These are phyloP conservation scores for Cirrhinus molitorella DNA, from an alignment of 2,797 vertebrate species.

Conservation along the genomic window DNA sequence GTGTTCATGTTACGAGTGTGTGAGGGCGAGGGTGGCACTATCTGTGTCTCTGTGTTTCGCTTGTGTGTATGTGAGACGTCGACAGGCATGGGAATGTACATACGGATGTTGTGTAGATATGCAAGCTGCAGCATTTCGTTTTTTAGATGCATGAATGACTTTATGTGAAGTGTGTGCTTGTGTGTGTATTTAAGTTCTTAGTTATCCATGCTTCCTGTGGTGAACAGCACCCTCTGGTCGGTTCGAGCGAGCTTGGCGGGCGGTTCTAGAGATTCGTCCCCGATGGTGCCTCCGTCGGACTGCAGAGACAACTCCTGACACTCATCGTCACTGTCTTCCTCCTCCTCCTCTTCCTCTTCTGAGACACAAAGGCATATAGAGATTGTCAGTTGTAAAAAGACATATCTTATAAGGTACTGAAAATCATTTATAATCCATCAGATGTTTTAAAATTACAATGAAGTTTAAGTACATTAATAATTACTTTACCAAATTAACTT, in stretches of 20 bases:
- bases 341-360: slow-evolving; percentile 95
- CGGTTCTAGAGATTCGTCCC: slow-evolving; percentile 87
- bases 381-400: background rate
- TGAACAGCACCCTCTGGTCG: slow-evolving; percentile 87
- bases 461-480: background rate
- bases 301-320: slow-evolving; percentile 86
- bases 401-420: background rate
- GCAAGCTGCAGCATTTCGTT: slow-evolving; percentile 40
- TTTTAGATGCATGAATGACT: background rate
- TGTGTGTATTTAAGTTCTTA: slow-evolving; percentile 60
- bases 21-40: slow-evolving; percentile 2
- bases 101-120: slow-evolving; percentile 7
- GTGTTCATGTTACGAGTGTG: slow-evolving; percentile 16
- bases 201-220: slow-evolving; percentile 75
- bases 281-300: slow-evolving; percentile 76
- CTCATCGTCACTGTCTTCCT: slow-evolving; percentile 92
- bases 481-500: background rate
- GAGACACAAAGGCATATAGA: slow-evolving; percentile 50
- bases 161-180: slow-evolving; percentile 24
- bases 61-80: slow-evolving; percentile 41
- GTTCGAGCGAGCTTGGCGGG: slow-evolving; percentile 89
- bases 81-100: slow-evolving; percentile 21
- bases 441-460: background rate
- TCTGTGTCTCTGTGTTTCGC: slow-evolving; percentile 49
- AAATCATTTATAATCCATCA: background rate